phyloP scores from a whole-genome alignment of 1,140 invertebrate genomes.

The Monomorium pharaonis region DNA sequence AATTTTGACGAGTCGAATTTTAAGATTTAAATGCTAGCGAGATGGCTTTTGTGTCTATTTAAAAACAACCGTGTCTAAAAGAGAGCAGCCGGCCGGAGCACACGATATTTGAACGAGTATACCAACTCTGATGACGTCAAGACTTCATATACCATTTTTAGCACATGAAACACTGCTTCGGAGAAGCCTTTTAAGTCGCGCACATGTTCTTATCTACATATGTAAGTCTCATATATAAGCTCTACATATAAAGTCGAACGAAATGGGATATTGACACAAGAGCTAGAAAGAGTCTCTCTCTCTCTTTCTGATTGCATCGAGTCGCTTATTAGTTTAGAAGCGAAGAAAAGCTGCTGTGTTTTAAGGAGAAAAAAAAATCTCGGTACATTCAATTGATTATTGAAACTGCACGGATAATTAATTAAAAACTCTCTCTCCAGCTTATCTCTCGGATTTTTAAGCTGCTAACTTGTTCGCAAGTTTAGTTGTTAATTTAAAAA shows the following conservation, averaged over 20 bases:
- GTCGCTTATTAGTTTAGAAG: background rate
- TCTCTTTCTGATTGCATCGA: background rate
- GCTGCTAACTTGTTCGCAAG: constrained; percentile 1
- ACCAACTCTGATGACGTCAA: constrained; percentile 28
- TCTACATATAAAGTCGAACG: background rate
- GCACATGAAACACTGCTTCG: background rate
- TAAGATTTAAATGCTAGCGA: background rate
- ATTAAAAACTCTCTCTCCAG: background rate
- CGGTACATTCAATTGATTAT: background rate
- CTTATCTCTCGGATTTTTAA: constrained; percentile 19
- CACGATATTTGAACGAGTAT: constrained; percentile 27
- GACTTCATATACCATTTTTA: constrained; percentile 21
- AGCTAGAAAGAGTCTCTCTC: background rate
- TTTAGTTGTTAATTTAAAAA: constrained; percentile 21
- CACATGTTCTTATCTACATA: constrained; percentile 10
- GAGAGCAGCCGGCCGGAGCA: background rate
- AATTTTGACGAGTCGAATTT: background rate
- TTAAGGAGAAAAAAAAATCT: background rate
- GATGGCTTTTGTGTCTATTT: background rate
- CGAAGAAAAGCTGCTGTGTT: background rate
- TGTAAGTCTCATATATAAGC: background rate
- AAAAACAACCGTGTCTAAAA: background rate
- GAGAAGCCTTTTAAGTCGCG: background rate
- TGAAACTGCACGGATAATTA: constrained; percentile 1
- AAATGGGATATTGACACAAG: background rate